Conservation (phyloP, 2,888 invertebrate species). For the Lycocerus yunnanus region DNA sequence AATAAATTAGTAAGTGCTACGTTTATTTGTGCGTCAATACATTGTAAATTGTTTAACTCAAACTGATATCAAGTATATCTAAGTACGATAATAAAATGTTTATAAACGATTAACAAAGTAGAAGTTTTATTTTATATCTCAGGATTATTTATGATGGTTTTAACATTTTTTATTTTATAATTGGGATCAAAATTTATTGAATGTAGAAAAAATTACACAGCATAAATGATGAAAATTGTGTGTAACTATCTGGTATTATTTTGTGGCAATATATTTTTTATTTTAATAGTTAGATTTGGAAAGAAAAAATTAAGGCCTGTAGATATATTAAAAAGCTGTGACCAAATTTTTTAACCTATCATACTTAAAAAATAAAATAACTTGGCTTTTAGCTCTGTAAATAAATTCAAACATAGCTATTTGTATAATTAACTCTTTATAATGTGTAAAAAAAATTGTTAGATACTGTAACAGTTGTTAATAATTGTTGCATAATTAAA, state of each 20-base stretch:
- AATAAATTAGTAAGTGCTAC: neutral
- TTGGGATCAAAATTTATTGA: neutral
- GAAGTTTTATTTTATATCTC: neutral
- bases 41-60: neutral
- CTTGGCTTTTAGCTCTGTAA: constrained; percentile 24
- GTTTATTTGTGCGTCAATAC: neutral
- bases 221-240: neutral
- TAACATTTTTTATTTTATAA: neutral
- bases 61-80: neutral
- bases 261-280: neutral
- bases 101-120: neutral
- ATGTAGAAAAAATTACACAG: neutral
- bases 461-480: constrained; percentile 29
- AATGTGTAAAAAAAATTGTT: constrained; percentile 30
- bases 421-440: constrained; percentile 24
- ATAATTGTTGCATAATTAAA: constrained; percentile 26
- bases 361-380: constrained; percentile 15
- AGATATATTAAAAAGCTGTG: constrained; percentile 27
- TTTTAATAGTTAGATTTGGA: neutral
- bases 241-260: neutral
- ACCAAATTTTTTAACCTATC: constrained; percentile 27
- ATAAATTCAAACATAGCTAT: constrained; percentile 24
- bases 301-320: constrained; percentile 16
- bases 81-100: neutral
- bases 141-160: neutral